A percentile compares a stretch with the other conserved stretches of the same genome.
Evolutionary conservation across 2,797 vertebrate genomes (phyloP).

Genomic region (Rhodeus uyekii): DNA sequence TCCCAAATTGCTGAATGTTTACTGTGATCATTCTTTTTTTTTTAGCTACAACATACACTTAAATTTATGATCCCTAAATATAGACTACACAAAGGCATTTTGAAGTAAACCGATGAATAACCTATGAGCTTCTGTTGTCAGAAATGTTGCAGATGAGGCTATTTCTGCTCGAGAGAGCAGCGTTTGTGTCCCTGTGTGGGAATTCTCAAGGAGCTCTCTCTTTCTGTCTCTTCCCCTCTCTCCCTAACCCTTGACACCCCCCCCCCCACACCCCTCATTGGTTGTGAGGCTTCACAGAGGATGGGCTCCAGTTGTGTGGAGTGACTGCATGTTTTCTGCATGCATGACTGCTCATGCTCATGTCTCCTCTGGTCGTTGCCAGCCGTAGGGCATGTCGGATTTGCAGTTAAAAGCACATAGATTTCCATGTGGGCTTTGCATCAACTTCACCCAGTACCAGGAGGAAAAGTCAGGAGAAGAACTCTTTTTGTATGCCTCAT

Average conservation of each 20-base stretch:
- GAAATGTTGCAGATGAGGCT: constrained; percentile 25
- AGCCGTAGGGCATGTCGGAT: constrained; percentile 27
- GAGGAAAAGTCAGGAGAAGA: not conserved
- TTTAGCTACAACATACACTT: not conserved
- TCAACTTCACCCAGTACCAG: not conserved
- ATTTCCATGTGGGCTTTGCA: constrained; percentile 33
- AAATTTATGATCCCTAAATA: constrained; percentile 9
- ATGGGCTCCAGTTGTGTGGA: constrained; percentile 27
- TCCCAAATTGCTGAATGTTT: not conserved
- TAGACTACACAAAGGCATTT: constrained; percentile 20
- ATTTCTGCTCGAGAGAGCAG: not conserved
- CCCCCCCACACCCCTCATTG: not conserved
- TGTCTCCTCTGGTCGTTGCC: constrained; percentile 39
- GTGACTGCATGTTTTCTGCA: constrained; percentile 32
- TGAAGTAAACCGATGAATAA: not conserved
- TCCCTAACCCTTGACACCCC: not conserved
- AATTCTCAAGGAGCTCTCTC: not conserved
- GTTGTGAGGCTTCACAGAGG: constrained; percentile 15
- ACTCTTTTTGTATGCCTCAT: not conserved
- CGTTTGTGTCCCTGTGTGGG: constrained; percentile 1
- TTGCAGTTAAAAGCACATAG: constrained; percentile 40
- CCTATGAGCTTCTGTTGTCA: constrained; percentile 13
- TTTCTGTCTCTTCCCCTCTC: not conserved
- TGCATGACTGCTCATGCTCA: constrained; percentile 36
- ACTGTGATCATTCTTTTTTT: not conserved